Conservation (phyloP, 53 echinoderm and acorn worm genomes). For the Temnopleurus reevesii region DNA sequence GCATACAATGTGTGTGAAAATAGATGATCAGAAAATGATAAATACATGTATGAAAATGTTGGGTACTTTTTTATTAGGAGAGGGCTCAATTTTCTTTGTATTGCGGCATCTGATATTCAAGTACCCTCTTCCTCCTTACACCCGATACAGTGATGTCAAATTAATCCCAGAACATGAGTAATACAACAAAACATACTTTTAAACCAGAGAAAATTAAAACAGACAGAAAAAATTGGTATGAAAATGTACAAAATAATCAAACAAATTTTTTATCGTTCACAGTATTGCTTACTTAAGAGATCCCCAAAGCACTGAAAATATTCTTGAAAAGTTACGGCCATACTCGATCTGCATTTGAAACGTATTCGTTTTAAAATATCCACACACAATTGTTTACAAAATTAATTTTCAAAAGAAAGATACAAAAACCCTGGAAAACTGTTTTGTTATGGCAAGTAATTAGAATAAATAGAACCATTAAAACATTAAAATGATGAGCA, state of each 20-base stretch:
- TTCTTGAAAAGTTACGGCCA: background rate
- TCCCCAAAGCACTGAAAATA: background rate
- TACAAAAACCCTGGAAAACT: constrained; percentile 5
- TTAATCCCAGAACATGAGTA: too few species aligned
- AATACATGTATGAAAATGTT: too few species aligned
- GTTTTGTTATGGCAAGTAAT: constrained; percentile 24
- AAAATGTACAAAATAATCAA: too few species aligned
- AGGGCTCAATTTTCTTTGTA: too few species aligned
- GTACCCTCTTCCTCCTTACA: too few species aligned
- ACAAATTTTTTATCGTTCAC: background rate
- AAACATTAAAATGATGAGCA: background rate
- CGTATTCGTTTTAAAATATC: background rate
- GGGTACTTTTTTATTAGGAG: too few species aligned
- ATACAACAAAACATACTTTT: too few species aligned
- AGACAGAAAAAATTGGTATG: background rate
- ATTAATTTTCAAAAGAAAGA: background rate
- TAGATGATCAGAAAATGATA: too few species aligned
- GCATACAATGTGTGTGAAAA: too few species aligned
- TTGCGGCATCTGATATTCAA: too few species aligned
- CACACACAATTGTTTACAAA: constrained; percentile 16
- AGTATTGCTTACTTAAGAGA: constrained; percentile 26
- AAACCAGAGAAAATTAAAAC: background rate
- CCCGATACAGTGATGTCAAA: too few species aligned
- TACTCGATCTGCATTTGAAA: background rate
- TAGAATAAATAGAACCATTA: background rate